phyloP scores from a whole-genome alignment of 2,888 invertebrate genomes.

The Diarsia mendica region DNA sequence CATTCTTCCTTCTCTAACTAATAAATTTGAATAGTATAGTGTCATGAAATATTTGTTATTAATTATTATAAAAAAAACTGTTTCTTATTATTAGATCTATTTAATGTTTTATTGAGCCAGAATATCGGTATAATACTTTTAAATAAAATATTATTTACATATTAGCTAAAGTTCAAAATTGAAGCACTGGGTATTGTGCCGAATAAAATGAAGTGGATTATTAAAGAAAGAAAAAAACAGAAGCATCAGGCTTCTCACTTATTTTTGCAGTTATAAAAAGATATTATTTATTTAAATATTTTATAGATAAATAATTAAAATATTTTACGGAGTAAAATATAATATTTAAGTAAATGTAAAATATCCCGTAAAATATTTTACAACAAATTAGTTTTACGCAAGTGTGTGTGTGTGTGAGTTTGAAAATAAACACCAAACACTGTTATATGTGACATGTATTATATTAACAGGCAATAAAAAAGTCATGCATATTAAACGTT shows the following conservation, averaged over 20 bases:
- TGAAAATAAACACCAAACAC: conserved; percentile 55
- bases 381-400: conserved; percentile 15
- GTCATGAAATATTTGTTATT: conserved; percentile 37
- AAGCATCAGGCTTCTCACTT: neutral
- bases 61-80: neutral
- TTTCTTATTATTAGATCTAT: conserved; percentile 8
- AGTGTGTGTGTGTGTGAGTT: conserved; percentile 44
- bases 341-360: too few species aligned
- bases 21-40: conserved; percentile 36
- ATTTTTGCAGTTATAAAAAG: conserved; percentile 14
- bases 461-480: conserved; percentile 49
- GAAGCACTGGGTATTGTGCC: neutral
- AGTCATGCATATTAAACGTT: conserved; percentile 38
- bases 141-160: too few species aligned
- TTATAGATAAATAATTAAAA: neutral
- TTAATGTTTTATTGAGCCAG: conserved; percentile 18
- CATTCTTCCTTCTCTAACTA: conserved; percentile 45
- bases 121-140: too few species aligned
- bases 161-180: conserved; percentile 35
- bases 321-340: conserved; percentile 15
- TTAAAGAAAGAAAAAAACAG: neutral
- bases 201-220: conserved; percentile 1
- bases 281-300: neutral
- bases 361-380: conserved; percentile 12
- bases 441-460: conserved; percentile 45